A percentile compares a stretch with the other conserved stretches of the same genome.
Evolutionary conservation across 2,113 vertebrate species (phyloP).

Genomic region (Nothobranchius kuhntae): DNA sequence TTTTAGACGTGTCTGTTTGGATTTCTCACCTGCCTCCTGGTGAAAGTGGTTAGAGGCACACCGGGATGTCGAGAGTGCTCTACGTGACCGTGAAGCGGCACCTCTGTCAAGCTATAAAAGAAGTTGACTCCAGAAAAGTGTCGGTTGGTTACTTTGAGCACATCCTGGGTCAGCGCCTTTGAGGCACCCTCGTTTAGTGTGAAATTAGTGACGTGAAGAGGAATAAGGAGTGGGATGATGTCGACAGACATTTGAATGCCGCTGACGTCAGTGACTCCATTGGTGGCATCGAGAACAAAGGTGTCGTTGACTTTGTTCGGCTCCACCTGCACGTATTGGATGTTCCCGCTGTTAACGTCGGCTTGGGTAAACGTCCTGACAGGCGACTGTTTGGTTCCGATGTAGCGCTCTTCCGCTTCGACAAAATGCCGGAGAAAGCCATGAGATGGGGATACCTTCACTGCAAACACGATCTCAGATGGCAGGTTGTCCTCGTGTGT

Average conservation of each 20-base stretch:
- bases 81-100: constrained; percentile 82
- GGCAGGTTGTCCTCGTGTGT: constrained; percentile 83
- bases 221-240: constrained; percentile 84
- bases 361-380: constrained; percentile 84
- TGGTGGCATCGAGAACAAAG: constrained; percentile 83
- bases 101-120: constrained; percentile 83
- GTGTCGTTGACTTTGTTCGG: constrained; percentile 75
- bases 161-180: constrained; percentile 79
- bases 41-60: constrained; percentile 81
- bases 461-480: constrained; percentile 82
- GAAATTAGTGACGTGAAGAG: constrained; percentile 83
- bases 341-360: constrained; percentile 82
- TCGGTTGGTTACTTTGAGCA: constrained; percentile 80
- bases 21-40: constrained; percentile 85
- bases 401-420: constrained; percentile 68
- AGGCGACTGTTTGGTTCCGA: constrained; percentile 68
- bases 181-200: constrained; percentile 85
- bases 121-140: constrained; percentile 85
- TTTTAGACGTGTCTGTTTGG: neutral
- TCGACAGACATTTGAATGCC: constrained; percentile 81
- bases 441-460: constrained; percentile 75
- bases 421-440: constrained; percentile 82
- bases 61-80: constrained; percentile 82
- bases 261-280: constrained; percentile 77
- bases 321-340: constrained; percentile 85